Evolutionary conservation across 2,797 vertebrate species (phyloP).

Genomic region (Allobates femoralis): DNA sequence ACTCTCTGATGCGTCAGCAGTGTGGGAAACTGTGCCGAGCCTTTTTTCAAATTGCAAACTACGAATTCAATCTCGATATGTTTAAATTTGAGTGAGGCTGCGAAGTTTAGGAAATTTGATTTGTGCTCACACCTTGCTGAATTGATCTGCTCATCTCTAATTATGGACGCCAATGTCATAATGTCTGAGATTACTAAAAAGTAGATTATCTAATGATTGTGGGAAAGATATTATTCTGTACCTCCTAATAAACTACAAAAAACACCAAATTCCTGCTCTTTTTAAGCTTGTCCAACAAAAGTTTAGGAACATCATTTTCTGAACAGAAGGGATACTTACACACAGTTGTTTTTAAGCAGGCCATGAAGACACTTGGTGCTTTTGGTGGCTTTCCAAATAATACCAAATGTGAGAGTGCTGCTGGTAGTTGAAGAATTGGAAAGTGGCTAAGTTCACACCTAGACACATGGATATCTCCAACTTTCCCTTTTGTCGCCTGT

Average conservation of each 20-base stretch:
- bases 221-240: too few relatives aligned
- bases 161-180: too few relatives aligned
- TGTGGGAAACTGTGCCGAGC: too few relatives aligned
- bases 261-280: background rate
- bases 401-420: conserved; percentile 72
- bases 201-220: too few relatives aligned
- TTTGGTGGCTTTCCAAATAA: conserved; percentile 72
- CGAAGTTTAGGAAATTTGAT: too few relatives aligned
- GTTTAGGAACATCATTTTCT: background rate
- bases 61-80: too few relatives aligned
- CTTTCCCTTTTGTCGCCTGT: conserved; percentile 61
- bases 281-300: background rate
- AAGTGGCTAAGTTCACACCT: conserved; percentile 67
- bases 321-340: background rate
- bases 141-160: too few relatives aligned
- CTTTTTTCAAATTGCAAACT: too few relatives aligned
- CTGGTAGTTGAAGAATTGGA: conserved; percentile 67
- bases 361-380: conserved; percentile 68
- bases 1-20: too few relatives aligned
- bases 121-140: too few relatives aligned
- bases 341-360: background rate
- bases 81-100: too few relatives aligned
- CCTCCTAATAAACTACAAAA: background rate
- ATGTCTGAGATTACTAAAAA: too few relatives aligned
- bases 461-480: conserved; percentile 34